A percentile compares a stretch with the other conserved stretches of the same genome.
Evolutionary conservation across 92 coral and sea anemone species (phyloP).

Genomic region (Metridium senile): DNA sequence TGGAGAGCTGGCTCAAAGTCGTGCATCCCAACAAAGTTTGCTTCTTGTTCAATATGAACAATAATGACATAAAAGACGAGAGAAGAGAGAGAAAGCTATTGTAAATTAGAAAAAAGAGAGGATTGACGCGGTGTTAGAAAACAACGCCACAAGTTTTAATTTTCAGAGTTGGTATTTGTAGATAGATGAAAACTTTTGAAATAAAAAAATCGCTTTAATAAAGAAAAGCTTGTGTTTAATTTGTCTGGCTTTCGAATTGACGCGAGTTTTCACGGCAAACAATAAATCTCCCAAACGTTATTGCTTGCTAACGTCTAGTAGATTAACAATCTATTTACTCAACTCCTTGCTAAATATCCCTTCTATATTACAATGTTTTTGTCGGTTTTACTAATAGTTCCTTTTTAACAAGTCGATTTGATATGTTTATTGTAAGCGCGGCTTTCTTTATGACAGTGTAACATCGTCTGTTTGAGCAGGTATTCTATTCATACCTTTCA

Average conservation of each 20-base stretch:
- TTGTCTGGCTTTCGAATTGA: conserved; percentile 27
- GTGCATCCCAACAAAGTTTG: background rate
- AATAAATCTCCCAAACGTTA: conserved; percentile 45
- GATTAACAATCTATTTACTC: conserved; percentile 59
- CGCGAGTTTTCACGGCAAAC: too few relatives aligned
- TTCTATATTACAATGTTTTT: conserved; percentile 6
- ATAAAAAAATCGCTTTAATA: conserved; percentile 65
- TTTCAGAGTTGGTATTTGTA: conserved; percentile 65
- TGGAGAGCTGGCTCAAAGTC: conserved; percentile 41
- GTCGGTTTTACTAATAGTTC: background rate
- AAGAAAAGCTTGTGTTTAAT: conserved; percentile 19
- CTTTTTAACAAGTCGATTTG: background rate
- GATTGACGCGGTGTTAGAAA: conserved; percentile 19
- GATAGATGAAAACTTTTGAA: conserved; percentile 79
- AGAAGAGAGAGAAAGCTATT: conserved; percentile 5
- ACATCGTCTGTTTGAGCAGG: background rate
- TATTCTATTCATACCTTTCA: background rate
- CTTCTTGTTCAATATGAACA: conserved; percentile 24
- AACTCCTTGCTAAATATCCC: background rate
- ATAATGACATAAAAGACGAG: background rate
- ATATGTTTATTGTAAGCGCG: background rate
- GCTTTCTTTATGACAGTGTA: background rate
- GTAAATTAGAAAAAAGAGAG: conserved; percentile 10
- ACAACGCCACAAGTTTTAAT: conserved; percentile 38
- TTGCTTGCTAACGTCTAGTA: conserved; percentile 47